Conservation (phyloP, 2,113 vertebrate species). For the human region DNA sequence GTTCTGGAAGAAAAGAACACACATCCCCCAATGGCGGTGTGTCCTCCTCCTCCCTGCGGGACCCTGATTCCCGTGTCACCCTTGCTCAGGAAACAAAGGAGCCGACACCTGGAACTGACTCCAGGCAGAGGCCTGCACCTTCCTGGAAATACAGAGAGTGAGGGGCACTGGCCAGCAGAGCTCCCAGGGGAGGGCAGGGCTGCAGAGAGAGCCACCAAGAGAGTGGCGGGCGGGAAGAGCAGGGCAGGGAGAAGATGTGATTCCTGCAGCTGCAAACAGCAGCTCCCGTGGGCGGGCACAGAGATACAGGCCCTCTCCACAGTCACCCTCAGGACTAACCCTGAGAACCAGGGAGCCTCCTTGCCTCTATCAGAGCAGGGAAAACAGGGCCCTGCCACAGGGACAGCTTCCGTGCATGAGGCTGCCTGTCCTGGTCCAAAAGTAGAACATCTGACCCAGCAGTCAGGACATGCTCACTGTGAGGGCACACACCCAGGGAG, state of each 20-base stretch:
- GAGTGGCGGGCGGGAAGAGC: background rate
- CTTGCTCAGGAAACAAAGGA: background rate
- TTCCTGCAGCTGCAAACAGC: no score
- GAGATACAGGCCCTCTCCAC: background rate
- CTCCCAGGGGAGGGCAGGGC: background rate
- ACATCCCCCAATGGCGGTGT: rapidly evolving
- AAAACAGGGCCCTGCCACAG: background rate
- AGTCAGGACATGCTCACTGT: background rate
- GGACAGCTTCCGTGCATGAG: no score
- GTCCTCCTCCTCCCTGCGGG: rapidly evolving
- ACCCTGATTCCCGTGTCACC: rapidly evolving
- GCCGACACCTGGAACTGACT: background rate
- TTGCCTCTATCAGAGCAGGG: background rate
- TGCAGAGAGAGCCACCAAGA: no score
- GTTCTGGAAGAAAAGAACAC: background rate
- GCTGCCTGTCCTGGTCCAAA: rapidly evolving
- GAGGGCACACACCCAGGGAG: no score
- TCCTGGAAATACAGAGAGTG: background rate
- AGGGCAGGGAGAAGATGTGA: background rate
- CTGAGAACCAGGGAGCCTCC: background rate
- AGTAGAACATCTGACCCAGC: background rate
- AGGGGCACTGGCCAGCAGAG: background rate
- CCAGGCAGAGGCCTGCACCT: background rate
- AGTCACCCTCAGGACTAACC: background rate
- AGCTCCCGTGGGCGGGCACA: background rate